Evolutionary conservation across 92 coral and sea anemone genomes (phyloP).

Genomic region (Heteractis magnifica): DNA sequence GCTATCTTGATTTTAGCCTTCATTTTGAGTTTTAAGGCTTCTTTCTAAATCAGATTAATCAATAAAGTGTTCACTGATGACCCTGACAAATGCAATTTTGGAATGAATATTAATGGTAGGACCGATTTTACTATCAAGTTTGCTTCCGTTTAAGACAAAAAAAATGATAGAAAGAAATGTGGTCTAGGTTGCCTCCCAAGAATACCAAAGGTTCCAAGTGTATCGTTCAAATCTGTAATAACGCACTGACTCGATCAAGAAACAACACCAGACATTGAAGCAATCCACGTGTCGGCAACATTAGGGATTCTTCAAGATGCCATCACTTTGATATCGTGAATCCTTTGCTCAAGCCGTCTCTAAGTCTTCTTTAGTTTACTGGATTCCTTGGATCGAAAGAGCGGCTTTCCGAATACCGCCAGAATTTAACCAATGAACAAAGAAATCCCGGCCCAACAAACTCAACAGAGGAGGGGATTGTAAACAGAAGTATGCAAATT

Average conservation of each 20-base stretch:
- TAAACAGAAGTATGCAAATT: constrained; percentile 25
- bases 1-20: not conserved
- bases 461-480: constrained; percentile 15
- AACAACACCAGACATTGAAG: not conserved
- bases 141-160: not conserved
- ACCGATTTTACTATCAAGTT: not conserved
- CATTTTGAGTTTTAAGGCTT: no score
- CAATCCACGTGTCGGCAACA: not conserved
- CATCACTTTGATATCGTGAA: not conserved
- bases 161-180: not conserved
- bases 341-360: not conserved
- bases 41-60: not conserved
- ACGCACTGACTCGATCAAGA: no score
- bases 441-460: not conserved
- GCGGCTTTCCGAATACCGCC: not conserved
- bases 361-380: not conserved
- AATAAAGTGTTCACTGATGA: not conserved
- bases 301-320: not conserved
- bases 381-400: no score
- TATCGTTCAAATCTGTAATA: not conserved
- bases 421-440: not conserved
- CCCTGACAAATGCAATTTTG: not conserved
- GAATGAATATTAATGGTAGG: not conserved
- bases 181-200: not conserved
- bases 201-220: no score